These are phyloP conservation scores for Eurytoma adleriae DNA, from an alignment of 2,888 invertebrate genomes.

Conservation along the genomic window DNA sequence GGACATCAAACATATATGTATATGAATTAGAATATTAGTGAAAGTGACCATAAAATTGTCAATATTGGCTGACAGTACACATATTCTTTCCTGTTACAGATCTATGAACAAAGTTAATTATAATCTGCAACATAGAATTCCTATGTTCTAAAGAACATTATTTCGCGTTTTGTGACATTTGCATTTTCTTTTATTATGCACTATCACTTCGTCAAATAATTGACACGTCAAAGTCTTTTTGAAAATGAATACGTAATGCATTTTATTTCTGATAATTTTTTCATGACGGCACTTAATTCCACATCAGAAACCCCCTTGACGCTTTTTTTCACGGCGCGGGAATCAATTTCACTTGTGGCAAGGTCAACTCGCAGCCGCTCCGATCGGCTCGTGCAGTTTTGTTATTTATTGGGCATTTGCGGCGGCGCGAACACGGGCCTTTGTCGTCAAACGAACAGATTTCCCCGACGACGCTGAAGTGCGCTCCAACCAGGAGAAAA, in stretches of 20 bases:
- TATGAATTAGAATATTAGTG: conserved; percentile 23
- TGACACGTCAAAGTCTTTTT: no score
- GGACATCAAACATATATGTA: conserved; percentile 59
- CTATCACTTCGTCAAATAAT: no score
- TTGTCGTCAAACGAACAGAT: conserved; percentile 71
- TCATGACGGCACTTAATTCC: conserved; percentile 13
- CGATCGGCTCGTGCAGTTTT: conserved; percentile 30
- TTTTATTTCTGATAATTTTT: no score
- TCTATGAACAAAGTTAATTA: not conserved
- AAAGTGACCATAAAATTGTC: conserved; percentile 25
- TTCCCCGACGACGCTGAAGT: conserved; percentile 59
- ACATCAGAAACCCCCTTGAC: conserved; percentile 35
- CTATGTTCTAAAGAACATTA: not conserved
- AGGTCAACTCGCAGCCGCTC: not conserved
- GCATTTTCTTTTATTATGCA: no score
- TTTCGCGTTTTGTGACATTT: not conserved
- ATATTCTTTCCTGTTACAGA: not conserved
- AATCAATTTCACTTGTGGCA: conserved; percentile 28
- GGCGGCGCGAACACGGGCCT: conserved; percentile 72
- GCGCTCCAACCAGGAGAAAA: conserved; percentile 28
- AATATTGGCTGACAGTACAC: conserved; percentile 31
- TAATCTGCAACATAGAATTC: no score
- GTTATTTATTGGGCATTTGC: conserved; percentile 72
- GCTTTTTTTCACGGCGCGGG: not conserved
- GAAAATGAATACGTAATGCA: no score